Evolutionary conservation across 2,113 vertebrate species (phyloP), one percentile per base, ranked within the genome.

Genomic region (Mesocricetus auratus): DNA sequence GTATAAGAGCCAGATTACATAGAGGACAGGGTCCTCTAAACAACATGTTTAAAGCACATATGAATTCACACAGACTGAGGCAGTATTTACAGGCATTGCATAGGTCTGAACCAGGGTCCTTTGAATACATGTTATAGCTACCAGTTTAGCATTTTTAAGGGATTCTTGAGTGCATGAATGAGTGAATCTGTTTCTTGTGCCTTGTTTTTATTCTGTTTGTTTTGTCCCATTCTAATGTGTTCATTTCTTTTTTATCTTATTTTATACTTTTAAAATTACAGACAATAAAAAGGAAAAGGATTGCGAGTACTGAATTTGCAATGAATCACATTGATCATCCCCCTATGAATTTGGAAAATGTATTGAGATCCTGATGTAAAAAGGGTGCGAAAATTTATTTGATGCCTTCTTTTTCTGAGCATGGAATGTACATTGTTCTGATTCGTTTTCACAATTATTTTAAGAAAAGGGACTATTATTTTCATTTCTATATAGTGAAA

Each of bases 401-500:
- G 26, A 75, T 19, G 3, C 8, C 81, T 89, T 33, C 42, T 11
- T 64, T 19, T 56, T 12, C 36, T 93, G 16, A 4, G 39, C 71
- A 81, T 68, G 77, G 77, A 79, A 36, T 5, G 42, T 89, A 7
- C 16, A n/a, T 45, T 89, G 60, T 68, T 75, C 26, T 42, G 42
- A 64, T 39, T 39, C 16, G n/a, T 69, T 95, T 91, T 53, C 45
- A 68, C 0, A 91, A 36, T 66, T 85, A 90, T 82, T 86, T 53
- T 64, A 50, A 60, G 36, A 90, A 60, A 4, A 68, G 71, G 69
- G 7, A 82, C 3, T 74, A 56, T 62, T 93, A n/a, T 19, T 75
- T 45, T 94, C 36, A 88, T 73, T 97, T 64, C 69, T 39, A 10
- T 22, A 73, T 39, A 71, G 21, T 39, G 3, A 92, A 96, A 71